These are phyloP conservation scores for Hippocampus abdominalis DNA, from an alignment of 2,113 vertebrate species.

Conservation along the genomic window DNA sequence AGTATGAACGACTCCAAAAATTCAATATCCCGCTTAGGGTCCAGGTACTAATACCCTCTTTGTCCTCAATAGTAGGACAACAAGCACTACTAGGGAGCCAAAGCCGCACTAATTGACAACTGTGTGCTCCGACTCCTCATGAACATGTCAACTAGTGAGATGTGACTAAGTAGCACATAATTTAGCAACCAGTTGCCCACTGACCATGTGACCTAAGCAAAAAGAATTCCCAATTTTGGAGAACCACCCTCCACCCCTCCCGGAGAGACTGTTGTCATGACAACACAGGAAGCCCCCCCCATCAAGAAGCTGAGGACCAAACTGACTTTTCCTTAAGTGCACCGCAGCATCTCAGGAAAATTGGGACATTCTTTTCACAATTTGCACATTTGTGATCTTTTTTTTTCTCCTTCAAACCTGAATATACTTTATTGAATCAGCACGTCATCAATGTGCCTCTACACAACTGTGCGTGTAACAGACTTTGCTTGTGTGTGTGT, in stretches of 20 bases:
- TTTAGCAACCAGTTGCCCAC: not conserved
- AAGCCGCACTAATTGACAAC: not conserved
- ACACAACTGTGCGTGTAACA: not conserved
- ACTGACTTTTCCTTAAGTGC: constrained; percentile 3
- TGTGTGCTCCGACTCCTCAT: not conserved
- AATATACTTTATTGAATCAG: not conserved
- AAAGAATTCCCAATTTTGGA: not conserved
- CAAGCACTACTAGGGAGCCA: not conserved
- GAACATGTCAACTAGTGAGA: not conserved
- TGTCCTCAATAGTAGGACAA: not conserved
- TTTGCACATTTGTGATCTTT: not conserved
- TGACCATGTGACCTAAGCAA: not conserved
- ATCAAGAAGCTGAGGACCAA: constrained; percentile 4
- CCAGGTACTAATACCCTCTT: not conserved
- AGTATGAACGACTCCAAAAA: not conserved
- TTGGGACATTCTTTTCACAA: not conserved
- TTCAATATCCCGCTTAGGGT: not conserved
- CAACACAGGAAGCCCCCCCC: not conserved
- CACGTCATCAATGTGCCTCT: constrained; percentile 33
- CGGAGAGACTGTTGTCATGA: not conserved
- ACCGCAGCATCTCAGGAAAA: not conserved
- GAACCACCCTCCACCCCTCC: not conserved
- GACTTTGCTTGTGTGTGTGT: not conserved
- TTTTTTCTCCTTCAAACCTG: not conserved
- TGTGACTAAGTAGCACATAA: not conserved